phyloP scores from a whole-genome alignment of 2,797 vertebrate genomes.

The Spatula versicolor region DNA sequence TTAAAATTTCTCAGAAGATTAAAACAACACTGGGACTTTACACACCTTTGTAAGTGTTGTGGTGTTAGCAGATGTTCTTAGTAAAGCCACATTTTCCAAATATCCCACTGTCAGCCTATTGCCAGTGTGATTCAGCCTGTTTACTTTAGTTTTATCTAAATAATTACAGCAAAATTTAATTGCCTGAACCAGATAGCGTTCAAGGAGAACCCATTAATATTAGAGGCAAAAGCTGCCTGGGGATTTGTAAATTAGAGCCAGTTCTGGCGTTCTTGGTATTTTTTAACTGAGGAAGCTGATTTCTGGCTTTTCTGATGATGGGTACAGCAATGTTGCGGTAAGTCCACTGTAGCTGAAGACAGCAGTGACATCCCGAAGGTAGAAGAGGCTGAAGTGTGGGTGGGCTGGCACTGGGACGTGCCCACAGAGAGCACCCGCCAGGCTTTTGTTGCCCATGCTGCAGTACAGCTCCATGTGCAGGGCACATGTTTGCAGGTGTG shows the following conservation, averaged over 20 bases:
- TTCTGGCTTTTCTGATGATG: not conserved
- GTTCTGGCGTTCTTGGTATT: not conserved
- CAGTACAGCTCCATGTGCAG: not conserved
- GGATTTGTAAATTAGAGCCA: not conserved
- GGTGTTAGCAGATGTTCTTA: conserved; percentile 47
- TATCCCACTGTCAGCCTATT: conserved; percentile 9
- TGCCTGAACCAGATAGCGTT: conserved; percentile 30
- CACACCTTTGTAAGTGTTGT: conserved; percentile 24
- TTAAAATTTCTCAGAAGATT: conserved; percentile 14
- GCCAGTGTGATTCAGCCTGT: conserved; percentile 59
- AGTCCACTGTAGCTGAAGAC: not conserved
- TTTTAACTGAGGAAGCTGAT: not conserved
- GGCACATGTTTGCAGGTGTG: not conserved
- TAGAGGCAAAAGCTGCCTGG: conserved; percentile 16
- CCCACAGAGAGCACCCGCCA: not conserved
- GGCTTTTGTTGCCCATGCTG: not conserved
- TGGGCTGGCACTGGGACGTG: not conserved
- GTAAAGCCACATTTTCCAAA: conserved; percentile 23
- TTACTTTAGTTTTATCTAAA: conserved; percentile 61
- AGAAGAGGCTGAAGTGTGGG: not conserved
- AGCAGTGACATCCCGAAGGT: not conserved
- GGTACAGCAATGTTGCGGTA: not conserved
- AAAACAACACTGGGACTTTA: not conserved
- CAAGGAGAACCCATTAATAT: conserved; percentile 59
- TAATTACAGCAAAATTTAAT: conserved; percentile 64